These are phyloP conservation scores for Penaeus japonicus DNA, from an alignment of 1,140 invertebrate species.

Conservation along the genomic window DNA sequence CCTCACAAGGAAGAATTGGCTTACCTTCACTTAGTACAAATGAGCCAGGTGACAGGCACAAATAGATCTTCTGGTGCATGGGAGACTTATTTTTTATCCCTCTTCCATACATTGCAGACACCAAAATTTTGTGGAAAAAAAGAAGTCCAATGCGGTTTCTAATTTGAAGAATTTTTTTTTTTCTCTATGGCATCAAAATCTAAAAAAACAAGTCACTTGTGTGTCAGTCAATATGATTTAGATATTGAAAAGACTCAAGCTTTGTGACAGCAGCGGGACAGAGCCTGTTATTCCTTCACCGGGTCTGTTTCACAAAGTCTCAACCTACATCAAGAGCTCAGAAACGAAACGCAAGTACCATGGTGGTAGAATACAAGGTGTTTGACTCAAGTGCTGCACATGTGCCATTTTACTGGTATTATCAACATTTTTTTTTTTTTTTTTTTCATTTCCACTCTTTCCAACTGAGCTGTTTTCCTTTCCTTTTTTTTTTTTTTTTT, in stretches of 20 bases:
- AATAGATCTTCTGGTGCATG: slow-evolving; percentile 45
- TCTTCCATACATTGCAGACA: slow-evolving; percentile 52
- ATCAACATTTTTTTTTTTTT: no score
- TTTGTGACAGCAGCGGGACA: slow-evolving; percentile 48
- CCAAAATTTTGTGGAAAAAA: slow-evolving; percentile 35
- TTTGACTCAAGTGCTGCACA: neutral
- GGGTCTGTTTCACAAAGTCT: slow-evolving; percentile 57
- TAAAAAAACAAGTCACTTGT: no score
- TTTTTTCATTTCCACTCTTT: no score
- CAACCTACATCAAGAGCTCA: slow-evolving; percentile 2
- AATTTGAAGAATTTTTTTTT: neutral
- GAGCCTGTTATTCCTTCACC: slow-evolving; percentile 36
- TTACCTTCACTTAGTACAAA: slow-evolving; percentile 48
- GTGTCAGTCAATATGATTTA: neutral
- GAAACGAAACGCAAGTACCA: slow-evolving; percentile 14
- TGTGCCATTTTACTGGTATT: no score
- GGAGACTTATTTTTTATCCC: slow-evolving; percentile 3
- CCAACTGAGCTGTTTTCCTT: neutral
- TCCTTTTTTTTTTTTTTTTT: neutral
- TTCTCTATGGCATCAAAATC: neutral
- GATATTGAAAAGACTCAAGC: neutral
- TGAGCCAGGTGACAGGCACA: slow-evolving; percentile 34
- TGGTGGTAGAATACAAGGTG: neutral
- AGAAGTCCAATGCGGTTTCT: neutral
- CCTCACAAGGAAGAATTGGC: slow-evolving; percentile 48